Evolutionary conservation across 2,888 invertebrate species (phyloP).

Genomic region (Erynnis tages): DNA sequence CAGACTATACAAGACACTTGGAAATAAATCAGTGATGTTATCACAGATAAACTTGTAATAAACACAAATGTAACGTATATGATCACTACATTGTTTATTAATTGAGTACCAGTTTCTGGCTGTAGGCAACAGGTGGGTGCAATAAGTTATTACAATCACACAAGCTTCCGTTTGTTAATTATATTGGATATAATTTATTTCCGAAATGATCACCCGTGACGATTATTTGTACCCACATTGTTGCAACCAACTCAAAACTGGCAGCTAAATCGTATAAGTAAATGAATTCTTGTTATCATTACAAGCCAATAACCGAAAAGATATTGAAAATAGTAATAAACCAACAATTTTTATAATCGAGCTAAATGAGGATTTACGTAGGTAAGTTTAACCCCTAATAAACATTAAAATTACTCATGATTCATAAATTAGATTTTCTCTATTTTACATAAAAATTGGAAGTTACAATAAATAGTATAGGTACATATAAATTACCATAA

Average conservation of each 20-base stretch:
- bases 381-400: background rate
- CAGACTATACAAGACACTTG: constrained; percentile 14
- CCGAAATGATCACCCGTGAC: too few species aligned
- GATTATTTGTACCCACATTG: too few species aligned
- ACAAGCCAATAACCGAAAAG: too few species aligned
- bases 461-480: constrained; percentile 16
- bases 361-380: background rate
- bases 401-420: constrained; percentile 1
- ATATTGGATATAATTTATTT: too few species aligned
- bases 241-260: too few species aligned
- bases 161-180: too few species aligned
- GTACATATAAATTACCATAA: constrained; percentile 10
- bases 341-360: background rate
- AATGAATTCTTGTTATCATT: too few species aligned
- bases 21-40: constrained; percentile 36
- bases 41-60: constrained; percentile 39
- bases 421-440: constrained; percentile 3
- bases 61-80: constrained; percentile 18
- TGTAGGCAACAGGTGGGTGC: too few species aligned
- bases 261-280: too few species aligned
- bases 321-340: too few species aligned
- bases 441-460: constrained; percentile 13
- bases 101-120: background rate
- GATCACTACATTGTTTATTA: too few species aligned
- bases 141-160: too few species aligned